Percentiles rank a stretch among this genome's conserved stretches.
Conservation (phyloP, 2,888 invertebrate genomes). For the Volucella zonaria region DNA sequence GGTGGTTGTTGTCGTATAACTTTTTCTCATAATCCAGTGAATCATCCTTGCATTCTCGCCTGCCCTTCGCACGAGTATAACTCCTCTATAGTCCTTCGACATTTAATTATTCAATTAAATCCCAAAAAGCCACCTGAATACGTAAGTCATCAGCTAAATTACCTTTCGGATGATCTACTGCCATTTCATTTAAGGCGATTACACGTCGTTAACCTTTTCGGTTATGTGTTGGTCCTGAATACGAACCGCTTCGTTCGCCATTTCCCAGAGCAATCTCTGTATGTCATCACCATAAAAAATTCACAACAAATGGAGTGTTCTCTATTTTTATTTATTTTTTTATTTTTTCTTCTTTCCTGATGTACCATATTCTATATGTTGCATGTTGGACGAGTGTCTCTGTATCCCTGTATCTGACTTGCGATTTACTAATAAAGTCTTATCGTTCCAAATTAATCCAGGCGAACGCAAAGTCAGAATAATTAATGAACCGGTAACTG, state of each 20-base stretch:
- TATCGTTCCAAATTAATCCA: constrained; percentile 3
- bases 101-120: too few species aligned
- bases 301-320: background rate
- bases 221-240: background rate
- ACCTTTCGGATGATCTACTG: background rate
- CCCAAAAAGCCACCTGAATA: background rate
- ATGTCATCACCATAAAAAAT: constrained; percentile 10
- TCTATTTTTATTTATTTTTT: too few species aligned
- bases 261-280: constrained; percentile 19
- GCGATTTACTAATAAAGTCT: too few species aligned
- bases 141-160: background rate
- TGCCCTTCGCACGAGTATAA: too few species aligned
- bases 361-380: too few species aligned
- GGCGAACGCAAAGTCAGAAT: background rate
- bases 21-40: too few species aligned
- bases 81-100: too few species aligned
- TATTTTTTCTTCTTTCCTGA: too few species aligned
- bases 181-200: constrained; percentile 19
- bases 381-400: too few species aligned
- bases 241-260: background rate
- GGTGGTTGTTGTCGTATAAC: too few species aligned
- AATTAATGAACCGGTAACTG: constrained; percentile 2
- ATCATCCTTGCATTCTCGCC: too few species aligned
- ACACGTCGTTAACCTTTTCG: constrained; percentile 30
- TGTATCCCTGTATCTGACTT: too few species aligned